Base-by-base conservation (phyloP, 2,113 vertebrate species). In the Plestiodon gilberti region DNA sequence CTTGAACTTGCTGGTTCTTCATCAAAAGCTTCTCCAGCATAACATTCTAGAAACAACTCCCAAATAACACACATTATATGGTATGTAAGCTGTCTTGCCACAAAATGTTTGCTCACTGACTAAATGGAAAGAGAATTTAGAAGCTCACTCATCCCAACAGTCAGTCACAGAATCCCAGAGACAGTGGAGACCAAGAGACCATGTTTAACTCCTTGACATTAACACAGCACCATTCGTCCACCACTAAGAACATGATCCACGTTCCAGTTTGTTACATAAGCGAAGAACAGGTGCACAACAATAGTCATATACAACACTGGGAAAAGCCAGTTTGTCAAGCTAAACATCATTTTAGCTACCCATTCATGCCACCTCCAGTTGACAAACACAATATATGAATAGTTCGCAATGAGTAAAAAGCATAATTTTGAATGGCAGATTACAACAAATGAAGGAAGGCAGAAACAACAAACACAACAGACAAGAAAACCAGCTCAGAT, bases 71-170 rank as follows among this genome's bases (percentile, higher is more conserved):
- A 75, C 9, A 48, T 48, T 75, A 23, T 55, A 33, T 75, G 67
- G 64, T 57, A 78, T 17, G 71, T 2, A 52, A 52, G 87, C 87
- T 70, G 40, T 40, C 69, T 11, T 78, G 88, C 62, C 25, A 73
- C 80, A 40, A 70, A 38, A 86, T 14, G 15, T 88, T 90, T 80
- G n/a, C 83, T 89, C 55, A 87, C 88, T 93, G 93, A 88, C 82
- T 89, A 83, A 93, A 88, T 4, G 35, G 48, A 93, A 17, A 10
- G 8, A 76, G 83, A 78, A 88, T 74, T 71, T 86, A 67, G 84
- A 93, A 94, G 86, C 81, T 88, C 89, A 89, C 0, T 52, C 3
- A 61, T 73, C 40, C 48, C 48, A 64, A 79, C 28, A 48, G 25
- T 64, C 38, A 65, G 23, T 64, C 30, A 17, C 67, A 69, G 30